Percentiles rank a stretch among this genome's conserved stretches.
phyloP scores from a whole-genome alignment of 2,797 vertebrate genomes.

The Notoglanidium macrostoma region DNA sequence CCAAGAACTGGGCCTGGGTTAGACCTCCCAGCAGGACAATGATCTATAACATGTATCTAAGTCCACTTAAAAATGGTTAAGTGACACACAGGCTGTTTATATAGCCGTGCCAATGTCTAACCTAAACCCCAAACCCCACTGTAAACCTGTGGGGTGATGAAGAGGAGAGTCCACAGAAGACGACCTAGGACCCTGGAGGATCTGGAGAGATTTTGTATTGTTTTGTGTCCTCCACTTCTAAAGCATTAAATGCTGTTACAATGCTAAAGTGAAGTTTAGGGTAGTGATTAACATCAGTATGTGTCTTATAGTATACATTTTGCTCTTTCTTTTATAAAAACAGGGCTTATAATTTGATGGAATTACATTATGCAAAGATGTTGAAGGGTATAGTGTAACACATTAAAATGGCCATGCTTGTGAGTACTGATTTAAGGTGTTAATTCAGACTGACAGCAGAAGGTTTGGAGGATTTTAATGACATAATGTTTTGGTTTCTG shows the following conservation, averaged over 20 bases:
- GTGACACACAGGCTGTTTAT: not conserved
- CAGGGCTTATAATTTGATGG: not conserved
- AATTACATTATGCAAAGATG: not conserved
- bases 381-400: not conserved
- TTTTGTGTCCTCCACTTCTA: not conserved
- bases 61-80: not conserved
- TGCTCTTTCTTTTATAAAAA: not conserved
- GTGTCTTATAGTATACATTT: not conserved
- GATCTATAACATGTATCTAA: not conserved
- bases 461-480: constrained; percentile 50
- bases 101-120: not conserved
- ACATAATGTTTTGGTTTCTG: constrained; percentile 28
- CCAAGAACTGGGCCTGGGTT: not conserved
- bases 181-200: not conserved
- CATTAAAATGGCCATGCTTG: not conserved
- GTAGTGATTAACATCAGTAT: not conserved
- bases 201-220: not conserved
- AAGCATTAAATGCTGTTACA: not conserved
- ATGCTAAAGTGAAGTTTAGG: not conserved
- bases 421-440: not conserved
- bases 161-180: not conserved
- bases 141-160: not conserved
- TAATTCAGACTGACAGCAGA: constrained; percentile 36
- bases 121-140: not conserved
- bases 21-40: not conserved